Base-by-base conservation (phyloP, 2,888 invertebrate genomes). In the Megastigmus dorsalis region DNA sequence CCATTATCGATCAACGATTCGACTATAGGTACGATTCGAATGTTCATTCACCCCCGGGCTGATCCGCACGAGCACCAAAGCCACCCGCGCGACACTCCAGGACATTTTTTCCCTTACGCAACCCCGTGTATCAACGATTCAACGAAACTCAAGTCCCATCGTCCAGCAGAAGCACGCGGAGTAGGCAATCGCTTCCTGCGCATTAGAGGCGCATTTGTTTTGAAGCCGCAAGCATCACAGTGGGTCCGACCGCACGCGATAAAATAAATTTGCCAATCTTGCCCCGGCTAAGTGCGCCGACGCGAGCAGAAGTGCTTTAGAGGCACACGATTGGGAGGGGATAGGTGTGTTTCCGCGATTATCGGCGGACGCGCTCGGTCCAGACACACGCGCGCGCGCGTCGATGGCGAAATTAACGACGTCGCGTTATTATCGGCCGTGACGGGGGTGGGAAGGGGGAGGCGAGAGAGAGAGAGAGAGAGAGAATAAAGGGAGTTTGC, bases 371-470 rank as follows among this genome's bases (percentile, higher is more conserved):
- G 54, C 3, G 30, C 50, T 13, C n/a, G n/a, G 20, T 3, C 26
- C 13, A 26, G 2, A 23, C 28, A 20, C 15, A 38, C 26, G 10
- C 6, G 28, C 28, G 26, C 15, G 7, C 4, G 15, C 18, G 5
- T 43, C 43, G 41, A 26, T 28, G 30, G 50, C 26, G 38, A 38
- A 65, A 65, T 65, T 65, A 65, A 65, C 65, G 65, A 52, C 38
- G 52, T 36, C 38, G 38, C 65, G 65, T 65, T 65, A 65, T 65
- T 65, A 52, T 65, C 52, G 41, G 20, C 4, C 36, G 20, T 28
- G 43, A 41, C 15, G 41, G 26, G 23, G 2, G 36, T 6, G 36
- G 18, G 33, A 55, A 33, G 15, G 23, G 23, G 38, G 30, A 6
- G n/a, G n/a, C n/a, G n/a, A n/a, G n/a, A n/a, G n/a, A n/a, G n/a